Conservation (phyloP, 2,888 invertebrate genomes). For the Acrobasis suavella region DNA sequence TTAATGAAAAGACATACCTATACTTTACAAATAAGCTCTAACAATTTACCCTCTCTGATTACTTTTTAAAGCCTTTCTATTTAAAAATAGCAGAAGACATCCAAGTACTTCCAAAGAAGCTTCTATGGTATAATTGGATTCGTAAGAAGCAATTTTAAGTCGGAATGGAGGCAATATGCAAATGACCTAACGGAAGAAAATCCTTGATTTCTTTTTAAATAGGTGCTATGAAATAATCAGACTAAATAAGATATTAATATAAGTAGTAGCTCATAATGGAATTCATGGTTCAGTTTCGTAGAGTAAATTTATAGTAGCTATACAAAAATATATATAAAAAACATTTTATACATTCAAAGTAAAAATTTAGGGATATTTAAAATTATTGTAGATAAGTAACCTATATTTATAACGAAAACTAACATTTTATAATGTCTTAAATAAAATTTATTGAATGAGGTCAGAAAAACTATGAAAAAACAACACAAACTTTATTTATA, state of each 20-base stretch:
- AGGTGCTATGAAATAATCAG: conserved; percentile 9
- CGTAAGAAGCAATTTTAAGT: conserved; percentile 55
- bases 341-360: too few species aligned
- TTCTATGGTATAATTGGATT: conserved; percentile 68
- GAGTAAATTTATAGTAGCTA: too few species aligned
- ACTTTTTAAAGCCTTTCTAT: conserved; percentile 69
- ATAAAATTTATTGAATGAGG: too few species aligned
- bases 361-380: too few species aligned
- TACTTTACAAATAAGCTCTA: conserved; percentile 64
- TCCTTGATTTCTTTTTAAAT: conserved; percentile 44
- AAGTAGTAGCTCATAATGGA: too few species aligned
- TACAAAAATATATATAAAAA: too few species aligned
- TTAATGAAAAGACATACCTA: background rate
- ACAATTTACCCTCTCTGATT: conserved; percentile 73
- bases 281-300: too few species aligned
- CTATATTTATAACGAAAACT: too few species aligned
- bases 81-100: conserved; percentile 66
- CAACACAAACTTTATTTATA: too few species aligned
- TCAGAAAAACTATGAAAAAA: too few species aligned
- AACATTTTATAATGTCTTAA: too few species aligned
- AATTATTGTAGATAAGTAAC: too few species aligned
- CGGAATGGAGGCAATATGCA: conserved; percentile 55
- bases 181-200: conserved; percentile 45
- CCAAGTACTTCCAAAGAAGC: conserved; percentile 56
- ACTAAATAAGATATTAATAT: background rate